phyloP scores from a whole-genome alignment of 2,888 invertebrate genomes.

The Tricholauxania praeusta region DNA sequence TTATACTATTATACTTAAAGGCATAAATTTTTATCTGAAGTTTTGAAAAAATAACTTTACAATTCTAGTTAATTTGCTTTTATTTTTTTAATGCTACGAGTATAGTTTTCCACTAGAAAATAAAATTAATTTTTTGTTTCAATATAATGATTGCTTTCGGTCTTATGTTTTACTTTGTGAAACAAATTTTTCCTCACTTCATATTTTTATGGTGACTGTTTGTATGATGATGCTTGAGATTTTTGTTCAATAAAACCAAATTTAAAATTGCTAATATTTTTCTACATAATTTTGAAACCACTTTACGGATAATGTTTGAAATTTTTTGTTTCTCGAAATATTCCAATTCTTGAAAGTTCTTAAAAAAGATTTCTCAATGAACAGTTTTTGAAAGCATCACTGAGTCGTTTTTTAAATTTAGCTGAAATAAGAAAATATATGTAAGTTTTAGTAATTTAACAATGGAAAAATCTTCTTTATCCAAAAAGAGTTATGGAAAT shows the following conservation, averaged over 20 bases:
- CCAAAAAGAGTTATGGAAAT: not conserved
- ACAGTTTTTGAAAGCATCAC: slow-evolving; percentile 64
- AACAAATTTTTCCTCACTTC: slow-evolving; percentile 20
- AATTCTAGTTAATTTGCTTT: not conserved
- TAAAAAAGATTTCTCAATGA: slow-evolving; percentile 63
- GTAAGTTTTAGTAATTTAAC: slow-evolving; percentile 12
- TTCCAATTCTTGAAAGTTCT: slow-evolving; percentile 29
- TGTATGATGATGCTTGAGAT: not conserved
- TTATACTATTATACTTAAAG: slow-evolving; percentile 9
- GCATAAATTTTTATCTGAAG: slow-evolving; percentile 4
- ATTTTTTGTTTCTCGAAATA: slow-evolving; percentile 9
- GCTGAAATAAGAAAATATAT: slow-evolving; percentile 58
- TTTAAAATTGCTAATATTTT: slow-evolving; percentile 24
- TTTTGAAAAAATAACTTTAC: slow-evolving; percentile 1
- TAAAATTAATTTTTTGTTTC: not conserved
- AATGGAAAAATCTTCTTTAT: no score
- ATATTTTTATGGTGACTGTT: slow-evolving; percentile 20
- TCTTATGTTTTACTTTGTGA: slow-evolving; percentile 7
- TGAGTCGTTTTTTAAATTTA: slow-evolving; percentile 64
- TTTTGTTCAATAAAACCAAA: slow-evolving; percentile 16
- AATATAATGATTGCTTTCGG: slow-evolving; percentile 23
- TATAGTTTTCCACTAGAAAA: slow-evolving; percentile 2
- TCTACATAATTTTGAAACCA: slow-evolving; percentile 59
- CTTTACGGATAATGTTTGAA: slow-evolving; percentile 48
- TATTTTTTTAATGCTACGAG: not conserved